Evolutionary conservation across 1,140 invertebrate genomes (phyloP), one percentile per base, ranked within the genome.

Genomic region (Amyelois transitella): DNA sequence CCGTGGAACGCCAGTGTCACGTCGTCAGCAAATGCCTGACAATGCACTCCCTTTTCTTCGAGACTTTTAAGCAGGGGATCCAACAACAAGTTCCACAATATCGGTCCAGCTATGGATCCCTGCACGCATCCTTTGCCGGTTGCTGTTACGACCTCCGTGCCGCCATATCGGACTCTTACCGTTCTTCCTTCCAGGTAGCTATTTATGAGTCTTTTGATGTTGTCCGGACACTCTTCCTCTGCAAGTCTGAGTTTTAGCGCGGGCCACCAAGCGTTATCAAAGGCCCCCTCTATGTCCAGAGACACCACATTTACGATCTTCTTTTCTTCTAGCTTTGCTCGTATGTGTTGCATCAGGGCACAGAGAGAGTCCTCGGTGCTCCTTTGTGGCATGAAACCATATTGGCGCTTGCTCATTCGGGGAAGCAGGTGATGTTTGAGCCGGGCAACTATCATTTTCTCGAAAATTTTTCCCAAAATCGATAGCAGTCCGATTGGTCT

Each of bases 81-180:
- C n/a, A 62, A 52, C 2, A 62, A 25, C 0, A 62, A 1, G 21
- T 62, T 62, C 60, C 54, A 62, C 12, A 62, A 43, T 1, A 19
- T 57, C 10, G 60, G 55, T 19, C 60, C 60, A 0, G 28, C 49
- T 0, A 66, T 62, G 4, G 59, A 66, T 7, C 63, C 59, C 43
- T 62, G 61, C 0, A 68, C 51, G n/a, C 65, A 68, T 5, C 65
- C 65, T 14, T 62, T 68, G 0, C 22, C 61, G 4, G 61, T 68
- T 0, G 22, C 18, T 49, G 50, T 6, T 0, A 2, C 0, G 18
- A 6, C 3, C 14, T 1, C 18, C 1, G 18, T 14, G 0, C 50
- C 50, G 14, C 44, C 44, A 20, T 49, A 53, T 1, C 25, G 6
- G 1, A 56, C 48, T 3, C n/a, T 25, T 2, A 56, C 55, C 2